These are phyloP conservation scores for Lanius ludovicianus DNA, from an alignment of 2,113 vertebrate genomes.

Conservation along the genomic window DNA sequence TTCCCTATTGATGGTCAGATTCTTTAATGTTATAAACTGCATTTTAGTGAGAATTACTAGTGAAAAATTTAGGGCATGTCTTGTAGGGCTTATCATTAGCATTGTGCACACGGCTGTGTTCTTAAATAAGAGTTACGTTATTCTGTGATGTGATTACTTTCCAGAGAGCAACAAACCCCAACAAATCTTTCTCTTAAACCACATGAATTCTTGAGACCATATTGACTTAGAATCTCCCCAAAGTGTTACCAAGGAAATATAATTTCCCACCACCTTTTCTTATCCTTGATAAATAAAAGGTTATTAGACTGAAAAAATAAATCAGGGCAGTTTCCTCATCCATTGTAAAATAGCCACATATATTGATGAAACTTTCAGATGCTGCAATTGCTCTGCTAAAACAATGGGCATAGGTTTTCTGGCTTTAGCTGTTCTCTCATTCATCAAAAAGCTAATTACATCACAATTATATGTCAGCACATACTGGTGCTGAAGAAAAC, in stretches of 20 bases:
- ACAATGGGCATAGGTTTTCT: neutral
- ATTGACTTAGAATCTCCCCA: neutral
- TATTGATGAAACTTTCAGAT: neutral
- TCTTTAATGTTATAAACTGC: neutral
- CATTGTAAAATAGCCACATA: neutral
- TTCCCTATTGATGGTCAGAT: neutral
- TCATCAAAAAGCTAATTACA: neutral
- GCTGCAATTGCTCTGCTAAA: neutral
- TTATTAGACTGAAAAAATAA: neutral
- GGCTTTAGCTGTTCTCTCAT: neutral
- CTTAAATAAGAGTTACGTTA: neutral
- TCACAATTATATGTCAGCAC: neutral
- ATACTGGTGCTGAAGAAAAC: neutral
- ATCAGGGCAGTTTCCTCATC: neutral
- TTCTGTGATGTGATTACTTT: neutral
- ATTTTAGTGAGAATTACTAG: neutral
- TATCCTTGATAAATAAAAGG: neutral
- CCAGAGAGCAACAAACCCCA: neutral
- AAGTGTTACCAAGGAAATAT: neutral
- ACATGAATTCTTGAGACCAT: neutral
- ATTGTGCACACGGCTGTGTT: neutral
- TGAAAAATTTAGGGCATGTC: neutral
- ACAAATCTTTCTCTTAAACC: neutral
- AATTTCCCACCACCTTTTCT: neutral
- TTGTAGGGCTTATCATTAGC: neutral